Base-by-base conservation (phyloP, 2,113 vertebrate genomes). In the Charadrius vociferus region DNA sequence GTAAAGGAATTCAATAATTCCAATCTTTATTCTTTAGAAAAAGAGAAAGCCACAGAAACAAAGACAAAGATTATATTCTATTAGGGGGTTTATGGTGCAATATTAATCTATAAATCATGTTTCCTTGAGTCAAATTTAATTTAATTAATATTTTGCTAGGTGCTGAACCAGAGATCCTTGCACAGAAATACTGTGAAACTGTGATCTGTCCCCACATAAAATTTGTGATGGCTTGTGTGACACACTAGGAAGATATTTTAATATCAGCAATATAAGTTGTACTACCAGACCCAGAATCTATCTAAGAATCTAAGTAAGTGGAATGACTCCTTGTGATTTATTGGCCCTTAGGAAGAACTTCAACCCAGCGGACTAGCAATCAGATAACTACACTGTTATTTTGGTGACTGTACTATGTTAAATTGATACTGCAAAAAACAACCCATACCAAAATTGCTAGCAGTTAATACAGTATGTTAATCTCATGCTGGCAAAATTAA, bases 1-100 rank as follows among this genome's bases (percentile, higher is more conserved):
- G 30, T 52, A 81, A 92, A 85, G 36, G 32, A 88, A 90, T 83
- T 86, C 77, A 91, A 9, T 82, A 85, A 96, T 94, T 94, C 59
- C 71, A 75, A 61, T 83, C 63, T 50, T 50, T 75, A 34, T 81
- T 93, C 62, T 81, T 87, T 45, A 43, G 67, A 66, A 91, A 94
- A 79, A 56, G 5, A 86, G 65, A 90, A 88, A 90, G 41, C 26
- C 26, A 41, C 7, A 75, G 83, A 95, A 87, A 74, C 45, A 94
- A 61, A 93, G 86, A 88, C 13, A 41, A 18, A n/a, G 26, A 39
- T 87, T 85, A 77, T 50, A 58, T 86, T 67, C 61, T 93, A 55
- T 61, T 52, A 41, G 39, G 12, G 27, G 49, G 1, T 50, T 75
- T 59, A 70, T 7, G 47, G 66, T 86, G 41, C 14, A 95, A 73